phyloP scores from a whole-genome alignment of 2,888 invertebrate genomes.

The Tenthredo mesomela region DNA sequence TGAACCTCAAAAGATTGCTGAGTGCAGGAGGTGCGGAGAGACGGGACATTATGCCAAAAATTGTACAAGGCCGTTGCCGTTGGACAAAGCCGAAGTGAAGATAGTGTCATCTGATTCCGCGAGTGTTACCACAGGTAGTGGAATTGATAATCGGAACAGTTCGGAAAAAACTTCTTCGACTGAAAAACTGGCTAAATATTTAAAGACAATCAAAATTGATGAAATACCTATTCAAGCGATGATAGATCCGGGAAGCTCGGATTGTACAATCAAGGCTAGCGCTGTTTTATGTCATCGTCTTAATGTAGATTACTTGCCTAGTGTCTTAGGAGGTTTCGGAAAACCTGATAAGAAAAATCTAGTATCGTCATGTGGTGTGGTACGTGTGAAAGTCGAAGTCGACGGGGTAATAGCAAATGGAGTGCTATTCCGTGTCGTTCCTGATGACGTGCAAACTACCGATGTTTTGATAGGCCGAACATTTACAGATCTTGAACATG shows the following conservation, averaged over 20 bases:
- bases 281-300: constrained; percentile 21
- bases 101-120: background rate
- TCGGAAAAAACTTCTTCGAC: background rate
- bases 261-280: constrained; percentile 58
- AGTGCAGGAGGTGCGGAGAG: constrained; percentile 19
- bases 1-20: background rate
- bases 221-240: constrained; percentile 44
- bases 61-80: constrained; percentile 4
- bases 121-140: background rate
- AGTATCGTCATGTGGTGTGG: background rate
- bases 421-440: constrained; percentile 60
- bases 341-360: constrained; percentile 2
- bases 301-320: background rate
- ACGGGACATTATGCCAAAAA: constrained; percentile 26
- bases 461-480: constrained; percentile 62
- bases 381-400: constrained; percentile 11
- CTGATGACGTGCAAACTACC: constrained; percentile 60
- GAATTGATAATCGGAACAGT: background rate
- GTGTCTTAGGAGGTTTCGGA: constrained; percentile 19
- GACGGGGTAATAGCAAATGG: background rate
- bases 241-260: constrained; percentile 57
- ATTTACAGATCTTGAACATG: constrained; percentile 57
- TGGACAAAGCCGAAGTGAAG: constrained; percentile 3
- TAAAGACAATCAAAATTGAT: constrained; percentile 53
- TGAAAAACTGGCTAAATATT: constrained; percentile 54